These are phyloP conservation scores for Glareola pratincola DNA, from an alignment of 2,113 vertebrate genomes.

Conservation along the genomic window DNA sequence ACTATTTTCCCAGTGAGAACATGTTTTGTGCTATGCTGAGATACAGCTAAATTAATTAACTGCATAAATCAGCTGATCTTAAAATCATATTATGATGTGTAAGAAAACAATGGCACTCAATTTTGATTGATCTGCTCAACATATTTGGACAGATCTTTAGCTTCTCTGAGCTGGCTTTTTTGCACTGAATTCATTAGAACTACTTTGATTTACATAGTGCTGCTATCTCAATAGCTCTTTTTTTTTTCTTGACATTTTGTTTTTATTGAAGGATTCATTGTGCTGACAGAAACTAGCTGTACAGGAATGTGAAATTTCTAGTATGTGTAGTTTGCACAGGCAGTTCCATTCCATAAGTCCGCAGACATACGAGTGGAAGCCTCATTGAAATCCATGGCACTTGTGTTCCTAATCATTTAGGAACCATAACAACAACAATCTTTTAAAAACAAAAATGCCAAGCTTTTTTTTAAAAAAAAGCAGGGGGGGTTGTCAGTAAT, in stretches of 20 bases:
- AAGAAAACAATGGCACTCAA: background rate
- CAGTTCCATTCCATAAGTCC: accelerated
- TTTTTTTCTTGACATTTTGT: background rate
- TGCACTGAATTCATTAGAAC: background rate
- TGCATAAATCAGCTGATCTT: background rate
- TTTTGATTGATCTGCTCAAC: background rate
- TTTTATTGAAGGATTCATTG: background rate
- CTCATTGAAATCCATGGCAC: background rate
- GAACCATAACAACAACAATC: background rate
- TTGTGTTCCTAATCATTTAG: background rate
- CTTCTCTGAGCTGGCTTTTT: background rate
- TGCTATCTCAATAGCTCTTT: background rate
- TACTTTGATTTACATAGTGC: background rate
- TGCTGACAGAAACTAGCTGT: background rate
- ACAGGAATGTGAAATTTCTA: background rate
- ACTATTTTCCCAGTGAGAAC: background rate
- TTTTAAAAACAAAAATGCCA: accelerated
- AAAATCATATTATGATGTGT: background rate
- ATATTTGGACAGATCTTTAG: background rate
- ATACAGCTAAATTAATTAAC: background rate
- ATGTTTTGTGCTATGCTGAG: background rate
- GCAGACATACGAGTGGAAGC: background rate
- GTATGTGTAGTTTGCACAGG: background rate
- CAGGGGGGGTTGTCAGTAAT: background rate
- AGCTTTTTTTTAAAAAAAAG: background rate